These are phyloP conservation scores for Etheostoma perlongum DNA, from an alignment of 2,797 vertebrate genomes.

Conservation along the genomic window DNA sequence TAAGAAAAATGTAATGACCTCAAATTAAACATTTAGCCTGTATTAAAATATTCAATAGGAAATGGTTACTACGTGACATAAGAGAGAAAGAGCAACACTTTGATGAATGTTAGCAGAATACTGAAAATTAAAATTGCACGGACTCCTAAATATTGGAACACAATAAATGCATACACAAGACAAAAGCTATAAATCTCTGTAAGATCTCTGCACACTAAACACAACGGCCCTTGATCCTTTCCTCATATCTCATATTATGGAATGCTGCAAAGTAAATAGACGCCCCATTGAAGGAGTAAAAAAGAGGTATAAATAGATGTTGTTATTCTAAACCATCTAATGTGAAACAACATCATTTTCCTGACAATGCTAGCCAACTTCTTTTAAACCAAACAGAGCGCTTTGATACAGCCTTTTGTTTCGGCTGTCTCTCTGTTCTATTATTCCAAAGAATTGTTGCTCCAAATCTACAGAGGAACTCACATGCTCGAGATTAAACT, in stretches of 20 bases:
- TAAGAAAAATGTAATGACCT: background rate
- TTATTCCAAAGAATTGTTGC: constrained; percentile 77
- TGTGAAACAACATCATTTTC: constrained; percentile 79
- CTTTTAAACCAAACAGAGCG: constrained; percentile 77
- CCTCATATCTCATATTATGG: constrained; percentile 50
- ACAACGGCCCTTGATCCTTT: constrained; percentile 65
- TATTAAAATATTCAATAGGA: constrained; percentile 13
- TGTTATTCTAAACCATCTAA: constrained; percentile 78
- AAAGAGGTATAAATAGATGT: constrained; percentile 79
- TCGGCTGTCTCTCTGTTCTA: constrained; percentile 72
- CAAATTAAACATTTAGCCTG: constrained; percentile 25
- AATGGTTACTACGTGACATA: background rate
- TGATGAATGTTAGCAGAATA: constrained; percentile 21
- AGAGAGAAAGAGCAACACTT: background rate
- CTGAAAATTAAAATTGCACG: constrained; percentile 22
- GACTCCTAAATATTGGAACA: constrained; percentile 40
- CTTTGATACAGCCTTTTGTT: constrained; percentile 77
- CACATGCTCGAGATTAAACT: constrained; percentile 83
- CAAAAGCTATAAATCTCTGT: constrained; percentile 61
- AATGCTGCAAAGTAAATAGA: constrained; percentile 53
- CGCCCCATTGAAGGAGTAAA: constrained; percentile 55
- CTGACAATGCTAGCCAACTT: constrained; percentile 73
- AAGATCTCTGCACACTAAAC: constrained; percentile 59
- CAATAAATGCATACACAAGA: constrained; percentile 44
- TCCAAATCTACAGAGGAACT: constrained; percentile 81